Evolutionary conservation across 2,888 invertebrate species (phyloP).

Genomic region (Lasioglossum marginatum): DNA sequence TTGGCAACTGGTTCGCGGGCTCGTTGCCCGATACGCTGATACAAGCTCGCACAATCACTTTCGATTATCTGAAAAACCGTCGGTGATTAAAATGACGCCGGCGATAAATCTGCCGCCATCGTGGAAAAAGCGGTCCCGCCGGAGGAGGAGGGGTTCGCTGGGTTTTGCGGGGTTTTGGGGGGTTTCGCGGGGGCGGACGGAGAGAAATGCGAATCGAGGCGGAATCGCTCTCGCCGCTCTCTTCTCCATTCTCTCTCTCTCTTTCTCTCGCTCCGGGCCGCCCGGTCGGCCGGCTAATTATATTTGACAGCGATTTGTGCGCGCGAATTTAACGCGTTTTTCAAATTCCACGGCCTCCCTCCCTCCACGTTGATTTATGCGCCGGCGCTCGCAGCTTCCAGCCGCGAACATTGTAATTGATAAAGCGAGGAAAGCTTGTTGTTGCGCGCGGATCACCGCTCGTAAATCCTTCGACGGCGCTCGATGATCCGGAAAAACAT

Average conservation of each 20-base stretch:
- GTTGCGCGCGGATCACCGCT: conserved; percentile 25
- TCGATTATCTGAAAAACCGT: conserved; percentile 63
- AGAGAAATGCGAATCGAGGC: conserved; percentile 29
- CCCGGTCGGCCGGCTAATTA: conserved; percentile 50
- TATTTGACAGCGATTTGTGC: conserved; percentile 60
- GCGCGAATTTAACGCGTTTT: conserved; percentile 52
- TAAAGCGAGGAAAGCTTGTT: conserved; percentile 59
- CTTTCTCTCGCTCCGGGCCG: neutral
- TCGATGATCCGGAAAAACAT: conserved; percentile 62
- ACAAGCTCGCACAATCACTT: conserved; percentile 53
- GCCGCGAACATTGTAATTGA: conserved; percentile 53
- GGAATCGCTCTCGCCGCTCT: neutral
- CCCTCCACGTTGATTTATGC: conserved; percentile 48
- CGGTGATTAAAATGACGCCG: conserved; percentile 62
- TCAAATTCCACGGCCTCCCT: conserved; percentile 37
- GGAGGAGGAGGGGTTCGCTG: neutral
- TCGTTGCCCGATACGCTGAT: conserved; percentile 45
- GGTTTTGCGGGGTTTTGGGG: neutral
- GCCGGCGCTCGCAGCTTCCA: conserved; percentile 9
- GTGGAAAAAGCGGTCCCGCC: neutral
- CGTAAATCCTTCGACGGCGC: conserved; percentile 43
- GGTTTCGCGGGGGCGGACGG: neutral
- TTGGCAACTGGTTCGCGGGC: conserved; percentile 35
- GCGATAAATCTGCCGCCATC: conserved; percentile 47
- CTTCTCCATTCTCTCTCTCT: neutral